Evolutionary conservation across 2,888 invertebrate species (phyloP).

Genomic region (Sinhomidia bicolor): DNA sequence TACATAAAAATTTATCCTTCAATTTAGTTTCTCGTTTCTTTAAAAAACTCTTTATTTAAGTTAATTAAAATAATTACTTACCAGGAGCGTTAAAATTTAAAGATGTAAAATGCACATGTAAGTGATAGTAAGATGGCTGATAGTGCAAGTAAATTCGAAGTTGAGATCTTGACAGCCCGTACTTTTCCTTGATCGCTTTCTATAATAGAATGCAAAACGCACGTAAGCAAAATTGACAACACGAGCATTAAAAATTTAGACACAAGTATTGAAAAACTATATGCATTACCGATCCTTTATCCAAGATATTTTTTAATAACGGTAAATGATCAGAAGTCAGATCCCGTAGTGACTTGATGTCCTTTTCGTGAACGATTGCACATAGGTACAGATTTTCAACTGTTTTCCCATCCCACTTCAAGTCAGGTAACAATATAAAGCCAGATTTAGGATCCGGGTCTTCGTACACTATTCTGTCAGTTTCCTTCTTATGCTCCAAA

Average conservation of each 20-base stretch:
- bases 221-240: not conserved
- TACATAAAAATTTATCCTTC: too few relatives aligned
- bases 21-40: too few relatives aligned
- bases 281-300: conserved; percentile 87
- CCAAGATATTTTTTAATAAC: conserved; percentile 90
- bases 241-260: not conserved
- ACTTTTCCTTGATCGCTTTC: conserved; percentile 90
- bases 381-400: conserved; percentile 91
- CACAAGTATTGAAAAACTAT: not conserved
- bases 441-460: conserved; percentile 90
- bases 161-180: conserved; percentile 87
- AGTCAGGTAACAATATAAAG: conserved; percentile 94
- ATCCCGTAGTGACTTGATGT: conserved; percentile 92
- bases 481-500: conserved; percentile 93
- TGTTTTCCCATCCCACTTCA: conserved; percentile 95
- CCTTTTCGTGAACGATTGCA: conserved; percentile 89
- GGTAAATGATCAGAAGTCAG: conserved; percentile 90
- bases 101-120: conserved; percentile 96
- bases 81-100: conserved; percentile 90
- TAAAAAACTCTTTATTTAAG: conserved; percentile 2
- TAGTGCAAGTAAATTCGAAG: conserved; percentile 95
- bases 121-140: conserved; percentile 97
- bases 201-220: conserved; percentile 81
- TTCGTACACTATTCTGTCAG: conserved; percentile 92
- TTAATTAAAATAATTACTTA: conserved; percentile 77